Evolutionary conservation across 2,888 invertebrate species (phyloP).

Genomic region (Drosophila kuntzei): DNA sequence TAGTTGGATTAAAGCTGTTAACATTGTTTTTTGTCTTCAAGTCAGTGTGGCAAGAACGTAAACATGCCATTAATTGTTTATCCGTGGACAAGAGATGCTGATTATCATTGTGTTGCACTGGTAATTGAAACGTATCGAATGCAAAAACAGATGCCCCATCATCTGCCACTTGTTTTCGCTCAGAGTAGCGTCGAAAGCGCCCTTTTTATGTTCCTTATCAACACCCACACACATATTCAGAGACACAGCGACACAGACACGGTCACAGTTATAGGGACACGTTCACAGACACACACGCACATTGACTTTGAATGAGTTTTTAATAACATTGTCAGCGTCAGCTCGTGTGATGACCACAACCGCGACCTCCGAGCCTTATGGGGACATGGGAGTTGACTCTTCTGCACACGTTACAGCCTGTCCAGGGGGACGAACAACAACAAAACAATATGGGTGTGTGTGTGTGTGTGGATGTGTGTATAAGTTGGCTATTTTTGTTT

Average conservation of each 20-base stretch:
- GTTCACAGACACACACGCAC: slow-evolving; percentile 38
- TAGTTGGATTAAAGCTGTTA: background rate
- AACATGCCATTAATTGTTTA: slow-evolving; percentile 25
- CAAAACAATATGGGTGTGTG: slow-evolving; percentile 16
- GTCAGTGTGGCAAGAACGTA: background rate
- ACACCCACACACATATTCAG: slow-evolving; percentile 10
- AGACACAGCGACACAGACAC: background rate
- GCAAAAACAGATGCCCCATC: slow-evolving; percentile 37
- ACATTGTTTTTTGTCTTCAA: background rate
- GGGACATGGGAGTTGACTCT: slow-evolving; percentile 34
- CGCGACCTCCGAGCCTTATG: slow-evolving; percentile 43
- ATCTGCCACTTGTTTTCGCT: slow-evolving; percentile 11
- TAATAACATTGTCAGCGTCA: slow-evolving; percentile 75
- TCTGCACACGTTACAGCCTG: slow-evolving; percentile 51
- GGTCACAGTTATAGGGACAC: slow-evolving; percentile 1
- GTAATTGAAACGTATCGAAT: slow-evolving; percentile 57
- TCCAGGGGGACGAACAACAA: slow-evolving; percentile 24
- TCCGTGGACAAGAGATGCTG: slow-evolving; percentile 26
- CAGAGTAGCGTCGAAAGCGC: slow-evolving; percentile 14
- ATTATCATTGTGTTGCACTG: slow-evolving; percentile 33
- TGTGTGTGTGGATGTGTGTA: slow-evolving; percentile 10
- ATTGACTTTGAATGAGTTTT: slow-evolving; percentile 74
- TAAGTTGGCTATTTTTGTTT: slow-evolving; percentile 64
- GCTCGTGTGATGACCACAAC: slow-evolving; percentile 56
- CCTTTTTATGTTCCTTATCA: slow-evolving; percentile 33